Evolutionary conservation across 1,140 invertebrate species (phyloP), one percentile per base, ranked within the genome.

Genomic region (Lasioglossum baleicum): DNA sequence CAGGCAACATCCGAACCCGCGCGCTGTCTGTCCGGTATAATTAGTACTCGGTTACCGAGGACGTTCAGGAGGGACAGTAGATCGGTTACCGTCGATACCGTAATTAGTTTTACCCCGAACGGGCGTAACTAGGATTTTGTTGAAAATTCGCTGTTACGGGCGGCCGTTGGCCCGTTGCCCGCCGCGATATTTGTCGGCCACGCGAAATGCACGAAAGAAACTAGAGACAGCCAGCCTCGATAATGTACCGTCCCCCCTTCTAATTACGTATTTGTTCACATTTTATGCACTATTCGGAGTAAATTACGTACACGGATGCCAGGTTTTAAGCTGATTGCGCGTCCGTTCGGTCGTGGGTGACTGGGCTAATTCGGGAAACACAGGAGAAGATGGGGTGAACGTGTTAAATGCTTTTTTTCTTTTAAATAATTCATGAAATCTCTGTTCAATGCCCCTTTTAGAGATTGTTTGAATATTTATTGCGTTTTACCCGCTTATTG

Each of bases 71-170:
- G 44, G 42, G 22, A 51, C 75, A 70, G 42, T 51, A 53, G 67
- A 51, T 53, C 75, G 75, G n/a, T 51, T 40, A 63, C 56, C 26
- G 20, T 51, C 76, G 58, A 73, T 79, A 58, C 13, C 60, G 76
- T 79, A 79, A 79, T 79, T 79, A 73, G 76, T 73, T 79, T 73
- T 79, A 56, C 51, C 74, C 51, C n/a, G 22, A 48, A 48, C 22
- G 35, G 8, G 17, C 26, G 15, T n/a, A 48, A 13, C 40, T n/a
- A 20, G 60, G n/a, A 22, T 53, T 56, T 51, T 15, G 58, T 51
- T 35, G 76, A 73, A 73, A 79, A 79, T 73, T 65, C 48, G 8
- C 35, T 17, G 31, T 26, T n/a, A 7, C 42, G 42, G 42, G 48
- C 35, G 66, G 48, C 75, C 35, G 61, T 51, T 79, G 69, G 69